phyloP scores from a whole-genome alignment of 2,888 invertebrate genomes.

The Maniola hyperantus region DNA sequence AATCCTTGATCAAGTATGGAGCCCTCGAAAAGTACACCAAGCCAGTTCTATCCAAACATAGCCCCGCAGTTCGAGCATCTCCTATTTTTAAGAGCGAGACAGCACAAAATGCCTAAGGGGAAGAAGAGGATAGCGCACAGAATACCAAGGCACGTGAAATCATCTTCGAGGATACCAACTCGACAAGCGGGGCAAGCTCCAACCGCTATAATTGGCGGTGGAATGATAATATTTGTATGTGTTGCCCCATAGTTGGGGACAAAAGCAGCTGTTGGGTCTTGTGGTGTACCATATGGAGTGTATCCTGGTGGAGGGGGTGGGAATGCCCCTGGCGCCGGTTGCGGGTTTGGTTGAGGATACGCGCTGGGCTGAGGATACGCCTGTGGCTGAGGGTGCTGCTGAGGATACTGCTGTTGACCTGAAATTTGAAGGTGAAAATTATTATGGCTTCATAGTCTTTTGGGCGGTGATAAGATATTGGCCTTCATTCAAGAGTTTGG shows the following conservation, averaged over 20 bases:
- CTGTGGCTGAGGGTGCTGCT: constrained; percentile 32
- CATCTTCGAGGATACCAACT: constrained; percentile 93
- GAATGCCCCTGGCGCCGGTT: constrained; percentile 50
- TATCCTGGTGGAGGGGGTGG: constrained; percentile 83
- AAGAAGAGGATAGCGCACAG: constrained; percentile 93
- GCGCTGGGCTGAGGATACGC: constrained; percentile 31
- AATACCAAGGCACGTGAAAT: constrained; percentile 92
- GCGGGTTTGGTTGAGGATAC: constrained; percentile 35
- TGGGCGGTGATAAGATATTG: no score
- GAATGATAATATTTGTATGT: constrained; percentile 80
- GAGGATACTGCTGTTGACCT: constrained; percentile 32
- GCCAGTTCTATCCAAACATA: constrained; percentile 83
- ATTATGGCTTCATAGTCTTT: background rate
- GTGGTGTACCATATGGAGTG: constrained; percentile 70
- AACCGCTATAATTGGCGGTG: constrained; percentile 90
- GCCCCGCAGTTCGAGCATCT: constrained; percentile 95
- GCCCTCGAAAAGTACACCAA: constrained; percentile 7
- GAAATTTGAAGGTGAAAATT: constrained; percentile 32
- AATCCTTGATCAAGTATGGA: constrained; percentile 29
- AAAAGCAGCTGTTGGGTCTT: constrained; percentile 66
- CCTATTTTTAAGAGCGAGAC: constrained; percentile 91
- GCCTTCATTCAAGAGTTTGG: no score
- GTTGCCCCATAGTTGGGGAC: constrained; percentile 84
- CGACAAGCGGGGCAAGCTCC: constrained; percentile 95
- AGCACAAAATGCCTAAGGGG: constrained; percentile 93